A percentile compares a stretch with the other conserved stretches of the same genome.
phyloP scores from a whole-genome alignment of 2,797 vertebrate species.

The Sebastes elongatus region DNA sequence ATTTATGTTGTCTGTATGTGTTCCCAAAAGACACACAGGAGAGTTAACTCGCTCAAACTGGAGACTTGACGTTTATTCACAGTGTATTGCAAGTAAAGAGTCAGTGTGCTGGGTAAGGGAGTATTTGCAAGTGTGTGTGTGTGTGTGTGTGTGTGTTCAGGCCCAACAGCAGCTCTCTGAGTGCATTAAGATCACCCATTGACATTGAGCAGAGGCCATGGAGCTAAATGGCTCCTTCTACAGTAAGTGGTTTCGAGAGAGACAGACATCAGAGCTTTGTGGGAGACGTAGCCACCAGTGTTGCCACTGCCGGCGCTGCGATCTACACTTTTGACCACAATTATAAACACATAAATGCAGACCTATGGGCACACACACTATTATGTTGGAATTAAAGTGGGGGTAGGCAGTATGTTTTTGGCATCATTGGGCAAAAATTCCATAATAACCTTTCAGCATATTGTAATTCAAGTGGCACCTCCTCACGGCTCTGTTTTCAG shows the following conservation, averaged over 20 bases:
- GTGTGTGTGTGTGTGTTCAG: no score
- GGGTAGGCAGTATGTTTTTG: no score
- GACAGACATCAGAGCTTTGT: conserved; percentile 3
- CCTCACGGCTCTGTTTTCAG: no score
- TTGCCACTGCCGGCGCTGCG: background rate
- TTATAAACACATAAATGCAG: background rate
- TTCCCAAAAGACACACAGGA: background rate
- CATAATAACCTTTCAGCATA: no score
- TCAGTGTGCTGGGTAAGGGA: background rate
- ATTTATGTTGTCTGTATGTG: background rate
- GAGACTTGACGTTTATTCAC: background rate
- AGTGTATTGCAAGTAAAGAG: background rate
- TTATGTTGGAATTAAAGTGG: background rate
- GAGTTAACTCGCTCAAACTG: background rate
- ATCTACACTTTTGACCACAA: background rate
- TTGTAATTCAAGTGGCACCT: no score
- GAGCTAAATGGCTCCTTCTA: conserved; percentile 34
- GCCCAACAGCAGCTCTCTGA: conserved; percentile 2
- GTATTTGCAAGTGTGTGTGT: conserved; percentile 3
- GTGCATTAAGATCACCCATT: conserved; percentile 42
- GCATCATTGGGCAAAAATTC: no score
- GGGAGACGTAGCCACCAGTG: background rate
- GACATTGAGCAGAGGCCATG: conserved; percentile 49
- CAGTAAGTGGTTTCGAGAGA: conserved; percentile 36
- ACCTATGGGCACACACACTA: background rate